Percentiles rank a stretch among this genome's conserved stretches.
Evolutionary conservation across 1,140 invertebrate genomes (phyloP).

Genomic region (Drosophila kepulauana): DNA sequence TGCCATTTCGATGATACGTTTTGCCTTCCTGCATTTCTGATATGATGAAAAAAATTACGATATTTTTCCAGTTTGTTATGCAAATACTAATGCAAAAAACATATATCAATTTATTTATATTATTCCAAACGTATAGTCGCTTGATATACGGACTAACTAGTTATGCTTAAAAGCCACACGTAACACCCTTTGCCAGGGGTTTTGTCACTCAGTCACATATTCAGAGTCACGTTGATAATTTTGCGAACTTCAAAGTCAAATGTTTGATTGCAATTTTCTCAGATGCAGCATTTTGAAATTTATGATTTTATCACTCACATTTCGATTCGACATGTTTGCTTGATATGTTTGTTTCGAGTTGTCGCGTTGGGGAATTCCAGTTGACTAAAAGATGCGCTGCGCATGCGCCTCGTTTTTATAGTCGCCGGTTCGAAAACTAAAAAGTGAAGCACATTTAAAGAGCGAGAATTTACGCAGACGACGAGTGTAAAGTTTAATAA

Average conservation of each 20-base stretch:
- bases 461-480: conserved; percentile 50
- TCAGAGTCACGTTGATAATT: neutral
- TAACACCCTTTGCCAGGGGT: neutral
- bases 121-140: neutral
- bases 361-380: conserved; percentile 50
- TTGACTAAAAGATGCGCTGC: conserved; percentile 76
- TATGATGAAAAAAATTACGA: neutral
- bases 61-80: conserved; percentile 32
- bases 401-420: conserved; percentile 67
- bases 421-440: conserved; percentile 36
- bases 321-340: conserved; percentile 53
- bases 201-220: neutral
- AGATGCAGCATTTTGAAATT: neutral
- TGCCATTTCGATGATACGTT: conserved; percentile 1
- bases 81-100: conserved; percentile 20
- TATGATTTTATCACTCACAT: conserved; percentile 58
- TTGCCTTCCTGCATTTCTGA: conserved; percentile 32
- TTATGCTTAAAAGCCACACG: conserved; percentile 22
- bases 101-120: conserved; percentile 22
- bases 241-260: neutral
- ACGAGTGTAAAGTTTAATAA: conserved; percentile 78
- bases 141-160: conserved; percentile 18
- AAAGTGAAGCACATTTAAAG: conserved; percentile 48
- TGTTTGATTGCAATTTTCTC: neutral
- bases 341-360: conserved; percentile 32